phyloP scores from a whole-genome alignment of 2,888 invertebrate genomes.

The Erannis defoliaria region DNA sequence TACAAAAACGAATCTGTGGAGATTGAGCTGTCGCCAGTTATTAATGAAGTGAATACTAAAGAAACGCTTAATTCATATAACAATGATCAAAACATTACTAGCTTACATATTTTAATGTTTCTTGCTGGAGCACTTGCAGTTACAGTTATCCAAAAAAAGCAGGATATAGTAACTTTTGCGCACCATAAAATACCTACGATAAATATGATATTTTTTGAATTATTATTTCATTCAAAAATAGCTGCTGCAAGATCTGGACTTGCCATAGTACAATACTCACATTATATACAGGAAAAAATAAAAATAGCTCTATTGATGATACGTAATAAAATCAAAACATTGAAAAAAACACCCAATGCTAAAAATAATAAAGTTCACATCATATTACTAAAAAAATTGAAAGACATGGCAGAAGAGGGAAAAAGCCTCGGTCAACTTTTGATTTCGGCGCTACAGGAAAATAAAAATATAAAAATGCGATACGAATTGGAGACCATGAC shows the following conservation, averaged over 20 bases:
- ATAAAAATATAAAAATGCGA: slow-evolving; percentile 68
- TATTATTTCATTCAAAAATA: slow-evolving; percentile 48
- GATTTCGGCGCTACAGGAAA: slow-evolving; percentile 68
- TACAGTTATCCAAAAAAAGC: slow-evolving; percentile 61
- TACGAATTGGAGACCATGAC: slow-evolving; percentile 68
- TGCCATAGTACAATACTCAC: slow-evolving; percentile 46
- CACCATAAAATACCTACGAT: slow-evolving; percentile 51
- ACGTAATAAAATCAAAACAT: slow-evolving; percentile 8
- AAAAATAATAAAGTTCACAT: slow-evolving; percentile 48
- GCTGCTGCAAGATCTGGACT: slow-evolving; percentile 43
- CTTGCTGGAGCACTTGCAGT: slow-evolving; percentile 65
- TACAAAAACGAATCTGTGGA: slow-evolving; percentile 38
- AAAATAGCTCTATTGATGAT: slow-evolving; percentile 14
- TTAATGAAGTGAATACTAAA: slow-evolving; percentile 2
- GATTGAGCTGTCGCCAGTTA: slow-evolving; percentile 4
- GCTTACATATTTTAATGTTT: slow-evolving; percentile 63
- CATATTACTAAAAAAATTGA: slow-evolving; percentile 64
- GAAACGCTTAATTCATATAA: slow-evolving; percentile 11
- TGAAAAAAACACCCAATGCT: slow-evolving; percentile 17
- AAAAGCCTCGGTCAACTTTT: slow-evolving; percentile 66
- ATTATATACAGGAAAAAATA: slow-evolving; percentile 42
- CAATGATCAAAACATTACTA: slow-evolving; percentile 34
- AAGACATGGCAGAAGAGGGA: slow-evolving; percentile 65
- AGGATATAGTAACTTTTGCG: slow-evolving; percentile 54
- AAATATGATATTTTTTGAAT: slow-evolving; percentile 37